Evolutionary conservation across 2,113 vertebrate species (phyloP).

Genomic region (Isichthys henryi): DNA sequence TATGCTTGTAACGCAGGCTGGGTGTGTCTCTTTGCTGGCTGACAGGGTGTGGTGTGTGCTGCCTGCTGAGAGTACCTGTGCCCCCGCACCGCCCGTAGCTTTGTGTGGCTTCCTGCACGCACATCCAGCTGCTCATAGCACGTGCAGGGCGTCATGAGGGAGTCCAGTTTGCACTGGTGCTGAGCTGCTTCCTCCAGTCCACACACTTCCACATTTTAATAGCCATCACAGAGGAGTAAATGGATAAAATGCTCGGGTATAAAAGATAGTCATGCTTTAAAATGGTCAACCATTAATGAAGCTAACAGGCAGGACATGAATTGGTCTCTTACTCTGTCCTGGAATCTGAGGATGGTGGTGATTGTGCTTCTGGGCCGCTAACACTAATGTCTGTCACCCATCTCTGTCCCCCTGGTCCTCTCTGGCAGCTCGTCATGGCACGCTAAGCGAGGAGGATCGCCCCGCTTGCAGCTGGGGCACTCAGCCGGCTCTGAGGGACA

Average conservation of each 20-base stretch:
- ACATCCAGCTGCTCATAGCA: neutral
- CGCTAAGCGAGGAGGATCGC: slow-evolving; percentile 72
- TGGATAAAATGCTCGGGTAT: neutral
- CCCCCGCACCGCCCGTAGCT: neutral
- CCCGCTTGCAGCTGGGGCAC: slow-evolving; percentile 64
- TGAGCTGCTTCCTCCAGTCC: neutral
- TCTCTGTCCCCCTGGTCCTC: neutral
- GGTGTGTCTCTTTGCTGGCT: neutral
- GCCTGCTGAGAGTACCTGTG: neutral
- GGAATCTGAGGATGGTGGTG: neutral
- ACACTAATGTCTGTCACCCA: neutral
- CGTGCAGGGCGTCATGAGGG: neutral
- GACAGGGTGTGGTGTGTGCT: neutral
- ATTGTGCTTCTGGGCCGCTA: neutral
- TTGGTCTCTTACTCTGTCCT: neutral
- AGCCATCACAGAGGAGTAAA: neutral
- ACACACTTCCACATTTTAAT: neutral
- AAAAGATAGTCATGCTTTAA: no score
- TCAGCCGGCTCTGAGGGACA: slow-evolving; percentile 55
- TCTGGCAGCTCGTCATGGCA: slow-evolving; percentile 52
- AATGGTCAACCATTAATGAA: no score
- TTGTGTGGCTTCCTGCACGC: neutral
- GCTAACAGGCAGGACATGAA: neutral
- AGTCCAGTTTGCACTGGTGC: neutral
- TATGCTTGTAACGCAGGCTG: neutral